Evolutionary conservation across 2,113 vertebrate genomes (phyloP).

Genomic region (Nothoprocta pentlandii): DNA sequence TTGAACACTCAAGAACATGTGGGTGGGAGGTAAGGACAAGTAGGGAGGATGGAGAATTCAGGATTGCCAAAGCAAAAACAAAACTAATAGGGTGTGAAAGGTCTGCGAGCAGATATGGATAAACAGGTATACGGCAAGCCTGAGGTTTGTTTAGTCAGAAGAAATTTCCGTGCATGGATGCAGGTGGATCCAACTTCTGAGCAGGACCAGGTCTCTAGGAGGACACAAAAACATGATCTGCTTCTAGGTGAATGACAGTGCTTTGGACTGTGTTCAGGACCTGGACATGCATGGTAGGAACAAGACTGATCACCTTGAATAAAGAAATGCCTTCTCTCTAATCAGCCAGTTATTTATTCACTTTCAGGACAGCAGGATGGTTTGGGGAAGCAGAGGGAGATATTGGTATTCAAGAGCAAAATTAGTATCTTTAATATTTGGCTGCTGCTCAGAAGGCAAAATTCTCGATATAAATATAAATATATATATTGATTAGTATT

Average conservation of each 20-base stretch:
- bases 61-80: neutral
- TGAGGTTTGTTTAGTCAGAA: neutral
- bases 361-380: neutral
- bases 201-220: neutral
- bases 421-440: constrained; percentile 17
- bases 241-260: neutral
- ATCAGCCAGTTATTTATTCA: neutral
- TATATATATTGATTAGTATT: too few species aligned
- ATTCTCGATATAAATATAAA: neutral
- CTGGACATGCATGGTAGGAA: rapidly evolving
- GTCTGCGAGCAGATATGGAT: neutral
- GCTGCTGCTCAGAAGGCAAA: neutral
- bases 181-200: neutral
- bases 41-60: neutral
- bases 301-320: neutral
- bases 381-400: neutral
- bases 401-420: neutral
- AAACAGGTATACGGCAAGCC: neutral
- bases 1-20: neutral
- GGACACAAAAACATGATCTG: neutral
- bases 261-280: neutral
- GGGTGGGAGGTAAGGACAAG: neutral
- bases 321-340: neutral
- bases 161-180: neutral
- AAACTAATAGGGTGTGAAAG: neutral